These are phyloP conservation scores for Rhinella marina DNA, from an alignment of 2,797 vertebrate species.

Conservation along the genomic window DNA sequence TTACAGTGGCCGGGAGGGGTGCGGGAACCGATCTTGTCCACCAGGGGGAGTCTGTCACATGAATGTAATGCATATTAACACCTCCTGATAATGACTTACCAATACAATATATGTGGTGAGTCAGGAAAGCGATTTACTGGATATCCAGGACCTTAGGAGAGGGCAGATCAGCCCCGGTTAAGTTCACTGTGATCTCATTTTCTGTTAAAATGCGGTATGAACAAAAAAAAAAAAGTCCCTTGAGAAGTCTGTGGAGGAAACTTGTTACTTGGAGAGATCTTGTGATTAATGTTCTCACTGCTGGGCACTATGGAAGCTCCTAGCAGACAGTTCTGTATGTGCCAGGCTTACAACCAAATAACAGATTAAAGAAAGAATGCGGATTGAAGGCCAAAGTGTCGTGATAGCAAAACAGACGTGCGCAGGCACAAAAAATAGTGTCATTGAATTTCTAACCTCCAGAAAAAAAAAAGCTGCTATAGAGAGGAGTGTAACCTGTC, in stretches of 20 bases:
- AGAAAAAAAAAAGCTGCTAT: constrained; percentile 1
- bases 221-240: background rate
- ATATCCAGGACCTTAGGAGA: background rate
- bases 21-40: background rate
- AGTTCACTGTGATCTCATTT: constrained; percentile 23
- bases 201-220: constrained; percentile 2
- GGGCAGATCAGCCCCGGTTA: background rate
- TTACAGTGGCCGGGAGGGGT: constrained; percentile 24
- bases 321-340: constrained; percentile 28
- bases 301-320: constrained; percentile 15
- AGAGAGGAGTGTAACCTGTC: background rate
- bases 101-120: background rate
- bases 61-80: constrained; percentile 1
- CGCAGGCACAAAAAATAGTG: constrained; percentile 29
- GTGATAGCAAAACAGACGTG: constrained; percentile 44
- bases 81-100: background rate
- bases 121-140: background rate
- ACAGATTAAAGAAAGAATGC: constrained; percentile 45
- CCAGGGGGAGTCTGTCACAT: constrained; percentile 39
- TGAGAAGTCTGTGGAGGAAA: constrained; percentile 35
- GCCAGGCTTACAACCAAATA: constrained; percentile 41
- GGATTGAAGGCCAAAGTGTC: constrained; percentile 40
- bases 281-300: constrained; percentile 35
- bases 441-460: constrained; percentile 27
- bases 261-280: constrained; percentile 37